Evolutionary conservation across 2,113 vertebrate genomes (phyloP).

Genomic region (Xiphias gladius): DNA sequence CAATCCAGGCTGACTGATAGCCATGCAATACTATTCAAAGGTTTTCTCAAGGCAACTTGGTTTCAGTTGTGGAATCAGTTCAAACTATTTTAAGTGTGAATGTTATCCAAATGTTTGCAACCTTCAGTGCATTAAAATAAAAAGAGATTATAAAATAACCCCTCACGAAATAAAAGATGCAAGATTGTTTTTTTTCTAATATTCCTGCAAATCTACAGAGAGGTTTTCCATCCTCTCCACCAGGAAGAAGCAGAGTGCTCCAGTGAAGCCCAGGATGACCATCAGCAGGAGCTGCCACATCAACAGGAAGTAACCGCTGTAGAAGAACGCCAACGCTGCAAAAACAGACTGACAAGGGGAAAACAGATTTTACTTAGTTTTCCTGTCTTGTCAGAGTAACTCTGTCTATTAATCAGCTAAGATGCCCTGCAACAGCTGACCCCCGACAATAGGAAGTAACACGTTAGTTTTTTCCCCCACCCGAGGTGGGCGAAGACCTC

Average conservation of each 20-base stretch:
- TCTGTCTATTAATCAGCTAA: not conserved
- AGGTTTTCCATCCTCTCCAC: slow-evolving; percentile 86
- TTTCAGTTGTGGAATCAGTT: not conserved
- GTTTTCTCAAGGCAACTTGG: not conserved
- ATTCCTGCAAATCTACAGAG: slow-evolving; percentile 69
- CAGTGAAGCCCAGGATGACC: slow-evolving; percentile 91
- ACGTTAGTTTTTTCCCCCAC: not conserved
- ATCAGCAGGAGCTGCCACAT: slow-evolving; percentile 97
- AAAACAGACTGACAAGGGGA: slow-evolving; percentile 90
- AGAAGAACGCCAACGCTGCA: slow-evolving; percentile 95
- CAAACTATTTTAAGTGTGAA: not conserved
- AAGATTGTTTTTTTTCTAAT: slow-evolving; percentile 55
- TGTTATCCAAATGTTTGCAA: not conserved
- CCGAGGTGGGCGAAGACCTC: too few species aligned
- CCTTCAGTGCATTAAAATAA: not conserved
- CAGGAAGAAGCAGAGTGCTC: slow-evolving; percentile 93
- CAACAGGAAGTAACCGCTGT: slow-evolving; percentile 94
- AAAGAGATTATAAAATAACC: not conserved
- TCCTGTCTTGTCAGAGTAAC: not conserved
- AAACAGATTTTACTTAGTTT: not conserved
- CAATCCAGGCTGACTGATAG: not conserved
- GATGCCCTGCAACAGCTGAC: not conserved
- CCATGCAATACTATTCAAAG: not conserved
- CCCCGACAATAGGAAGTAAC: not conserved
- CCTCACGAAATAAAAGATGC: slow-evolving; percentile 11